Evolutionary conservation across 2,113 vertebrate genomes (phyloP).

Genomic region (Vidua macroura): DNA sequence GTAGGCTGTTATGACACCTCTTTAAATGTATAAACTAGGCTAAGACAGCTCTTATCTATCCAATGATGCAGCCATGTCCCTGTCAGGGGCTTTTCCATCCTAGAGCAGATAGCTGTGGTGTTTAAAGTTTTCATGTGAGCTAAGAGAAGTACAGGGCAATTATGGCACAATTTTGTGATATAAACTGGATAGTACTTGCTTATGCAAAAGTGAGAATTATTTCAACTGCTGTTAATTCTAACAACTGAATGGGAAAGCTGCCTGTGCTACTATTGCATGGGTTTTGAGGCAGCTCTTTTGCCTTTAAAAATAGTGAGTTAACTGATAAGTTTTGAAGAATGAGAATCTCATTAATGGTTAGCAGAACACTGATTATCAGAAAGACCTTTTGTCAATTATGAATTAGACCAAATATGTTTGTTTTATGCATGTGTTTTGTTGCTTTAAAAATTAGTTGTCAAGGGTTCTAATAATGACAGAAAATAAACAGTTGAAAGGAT

Average conservation of each 20-base stretch:
- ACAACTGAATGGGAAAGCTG: not conserved
- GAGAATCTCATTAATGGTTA: not conserved
- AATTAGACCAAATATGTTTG: not conserved
- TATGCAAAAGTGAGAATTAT: not conserved
- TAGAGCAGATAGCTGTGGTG: not conserved
- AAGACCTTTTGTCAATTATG: not conserved
- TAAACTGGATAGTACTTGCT: not conserved
- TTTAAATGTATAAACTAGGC: not conserved
- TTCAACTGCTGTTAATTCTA: not conserved
- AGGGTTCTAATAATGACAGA: not conserved
- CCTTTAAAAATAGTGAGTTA: not conserved
- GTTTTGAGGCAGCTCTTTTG: not conserved
- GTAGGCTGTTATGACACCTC: not conserved
- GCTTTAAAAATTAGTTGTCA: not conserved
- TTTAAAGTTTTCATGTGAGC: not conserved
- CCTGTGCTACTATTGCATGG: not conserved
- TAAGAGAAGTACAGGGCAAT: not conserved
- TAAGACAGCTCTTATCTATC: not conserved
- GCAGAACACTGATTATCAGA: not conserved
- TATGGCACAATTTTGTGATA: not conserved
- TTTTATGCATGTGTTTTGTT: not conserved
- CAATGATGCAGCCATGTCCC: not conserved
- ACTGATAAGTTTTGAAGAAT: not conserved
- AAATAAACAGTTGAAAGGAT: not conserved
- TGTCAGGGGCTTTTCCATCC: not conserved